Evolutionary conservation across 2,113 vertebrate genomes (phyloP), one percentile per base, ranked within the genome.

Genomic region (Erythrocercus mccallii): DNA sequence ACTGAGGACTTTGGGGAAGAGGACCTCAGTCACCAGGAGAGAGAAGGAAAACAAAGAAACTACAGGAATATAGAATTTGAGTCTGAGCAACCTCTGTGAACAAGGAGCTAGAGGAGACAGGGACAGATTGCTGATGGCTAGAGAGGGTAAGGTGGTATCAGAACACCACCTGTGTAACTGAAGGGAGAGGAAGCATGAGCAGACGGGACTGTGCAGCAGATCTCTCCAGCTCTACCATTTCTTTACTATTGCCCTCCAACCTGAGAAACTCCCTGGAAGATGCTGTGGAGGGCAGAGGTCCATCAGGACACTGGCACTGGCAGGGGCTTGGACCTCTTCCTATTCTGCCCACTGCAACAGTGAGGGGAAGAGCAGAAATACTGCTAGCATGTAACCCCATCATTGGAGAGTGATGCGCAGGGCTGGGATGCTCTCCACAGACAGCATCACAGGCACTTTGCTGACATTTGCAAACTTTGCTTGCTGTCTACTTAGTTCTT

Each of bases 71-170:
- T 11, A 27, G 16, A 71, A 17, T 15, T 11, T 37, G 58, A 60
- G 11, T 35, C 27, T 60, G 27, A 92, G 65, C 1, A 4, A 45
- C 7, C 31, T 58, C 44, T 0, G 0, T 38, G 21, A 50, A 23
- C 40, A 71, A 42, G 62, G 33, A 88, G 30, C 44, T 64, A 18
- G 40, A 64, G 81, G 56, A 78, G 27, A 40, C 1, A 3, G 40
- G n/a, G 54, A 38, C 21, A 87, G 69, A 31, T 19, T 57, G 40
- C 27, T 78, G 74, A 28, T 35, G 31, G 31, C 18, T 62, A 72
- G 31, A 20, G 48, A 51, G 15, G 31, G 44, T 54, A 33, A 77
- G 64, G 60, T 56, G 64, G 18, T 57, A 44, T 56, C 50, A 35
- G 20, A 68, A 16, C 69, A n/a, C 18, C 57, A 47, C 20, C 2